These are phyloP conservation scores for Peromyscus polionotus DNA, from an alignment of 2,113 vertebrate genomes.

Conservation along the genomic window DNA sequence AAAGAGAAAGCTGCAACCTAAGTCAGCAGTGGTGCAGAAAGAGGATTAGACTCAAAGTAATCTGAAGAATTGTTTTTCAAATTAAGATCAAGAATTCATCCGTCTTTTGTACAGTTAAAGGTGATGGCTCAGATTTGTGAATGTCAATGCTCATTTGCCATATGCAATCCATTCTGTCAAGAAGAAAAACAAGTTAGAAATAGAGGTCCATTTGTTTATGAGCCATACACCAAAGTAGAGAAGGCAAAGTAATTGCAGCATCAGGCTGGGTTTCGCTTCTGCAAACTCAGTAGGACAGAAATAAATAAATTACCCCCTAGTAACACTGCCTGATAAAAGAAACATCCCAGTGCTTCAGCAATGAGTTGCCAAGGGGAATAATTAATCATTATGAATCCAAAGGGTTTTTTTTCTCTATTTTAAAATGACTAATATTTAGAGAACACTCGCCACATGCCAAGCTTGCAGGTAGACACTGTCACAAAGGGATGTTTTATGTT, in stretches of 20 bases:
- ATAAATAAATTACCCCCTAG: neutral
- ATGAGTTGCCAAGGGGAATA: slow-evolving; percentile 6
- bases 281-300: neutral
- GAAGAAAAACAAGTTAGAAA: neutral
- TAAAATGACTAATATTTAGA: slow-evolving; percentile 46
- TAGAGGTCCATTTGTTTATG: neutral
- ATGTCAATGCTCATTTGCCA: neutral
- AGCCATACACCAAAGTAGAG: neutral
- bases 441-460: neutral
- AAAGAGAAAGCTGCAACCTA: neutral
- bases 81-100: slow-evolving; percentile 24
- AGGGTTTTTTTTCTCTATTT: neutral
- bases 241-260: neutral
- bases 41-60: neutral
- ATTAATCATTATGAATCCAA: slow-evolving; percentile 30
- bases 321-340: neutral
- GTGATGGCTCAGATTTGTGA: neutral
- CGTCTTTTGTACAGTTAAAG: neutral
- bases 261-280: neutral
- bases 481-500: neutral
- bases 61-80: slow-evolving; percentile 11
- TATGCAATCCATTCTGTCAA: neutral
- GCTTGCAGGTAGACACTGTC: neutral
- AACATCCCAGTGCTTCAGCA: neutral
- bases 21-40: neutral